Evolutionary conservation across 2,113 vertebrate genomes (phyloP).

Genomic region (Anhinga anhinga): DNA sequence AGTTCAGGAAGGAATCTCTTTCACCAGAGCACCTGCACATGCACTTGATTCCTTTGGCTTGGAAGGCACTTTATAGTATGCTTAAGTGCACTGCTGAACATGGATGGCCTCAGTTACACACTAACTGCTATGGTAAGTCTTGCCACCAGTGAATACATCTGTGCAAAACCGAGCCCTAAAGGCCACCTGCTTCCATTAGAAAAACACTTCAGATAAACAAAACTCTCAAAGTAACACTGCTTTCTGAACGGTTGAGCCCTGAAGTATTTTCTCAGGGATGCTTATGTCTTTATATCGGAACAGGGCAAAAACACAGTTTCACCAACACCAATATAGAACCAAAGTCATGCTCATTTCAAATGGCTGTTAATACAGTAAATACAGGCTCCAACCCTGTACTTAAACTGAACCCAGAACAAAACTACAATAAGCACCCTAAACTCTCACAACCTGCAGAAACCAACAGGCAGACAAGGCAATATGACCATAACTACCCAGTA

Average conservation of each 20-base stretch:
- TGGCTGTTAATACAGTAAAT: not conserved
- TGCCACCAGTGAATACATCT: not conserved
- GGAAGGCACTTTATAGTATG: fast-evolving
- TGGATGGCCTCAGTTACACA: not conserved
- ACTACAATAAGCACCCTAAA: not conserved
- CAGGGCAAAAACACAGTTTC: not conserved
- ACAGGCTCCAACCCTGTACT: not conserved
- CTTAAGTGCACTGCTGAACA: fast-evolving
- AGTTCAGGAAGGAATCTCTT: not conserved
- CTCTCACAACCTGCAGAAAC: not conserved
- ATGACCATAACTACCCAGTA: not conserved
- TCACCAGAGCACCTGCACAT: not conserved
- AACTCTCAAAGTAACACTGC: not conserved
- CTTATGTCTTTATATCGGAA: not conserved
- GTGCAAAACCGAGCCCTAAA: not conserved
- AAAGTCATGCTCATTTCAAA: not conserved
- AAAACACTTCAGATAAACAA: not conserved
- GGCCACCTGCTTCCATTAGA: not conserved
- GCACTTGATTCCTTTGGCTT: not conserved
- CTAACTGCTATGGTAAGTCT: not conserved
- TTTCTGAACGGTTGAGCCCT: not conserved
- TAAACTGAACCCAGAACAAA: not conserved
- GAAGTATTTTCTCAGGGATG: fast-evolving
- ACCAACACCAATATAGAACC: not conserved
- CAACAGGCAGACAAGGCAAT: not conserved